Conservation (phyloP, 2,888 invertebrate genomes). For the Belgica antarctica region DNA sequence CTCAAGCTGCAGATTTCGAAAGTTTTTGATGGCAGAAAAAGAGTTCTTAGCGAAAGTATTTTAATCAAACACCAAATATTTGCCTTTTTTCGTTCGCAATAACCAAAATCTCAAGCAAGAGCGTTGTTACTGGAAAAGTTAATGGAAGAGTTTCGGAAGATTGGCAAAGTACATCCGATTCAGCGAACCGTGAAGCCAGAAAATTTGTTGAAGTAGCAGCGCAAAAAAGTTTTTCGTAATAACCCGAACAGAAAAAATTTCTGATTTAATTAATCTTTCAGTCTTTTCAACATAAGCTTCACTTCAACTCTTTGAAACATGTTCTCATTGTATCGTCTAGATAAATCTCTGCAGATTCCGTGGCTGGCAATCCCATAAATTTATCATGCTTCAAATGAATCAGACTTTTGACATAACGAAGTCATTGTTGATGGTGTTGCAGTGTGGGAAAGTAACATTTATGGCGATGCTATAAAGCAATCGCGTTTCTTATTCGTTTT, state of each 20-base stretch:
- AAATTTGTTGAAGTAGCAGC: background rate
- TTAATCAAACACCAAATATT: slow-evolving; percentile 2
- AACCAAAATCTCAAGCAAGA: background rate
- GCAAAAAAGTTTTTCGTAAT: no score
- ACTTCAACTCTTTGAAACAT: no score
- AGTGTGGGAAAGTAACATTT: background rate
- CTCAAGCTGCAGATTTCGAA: slow-evolving; percentile 1
- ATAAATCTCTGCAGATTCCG: background rate
- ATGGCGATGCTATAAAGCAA: background rate
- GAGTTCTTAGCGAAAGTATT: background rate
- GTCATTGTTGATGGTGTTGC: background rate
- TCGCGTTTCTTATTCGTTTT: background rate
- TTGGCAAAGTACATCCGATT: background rate
- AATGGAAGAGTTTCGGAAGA: background rate
- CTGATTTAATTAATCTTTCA: slow-evolving; percentile 4
- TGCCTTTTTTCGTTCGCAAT: background rate
- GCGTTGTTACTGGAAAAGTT: background rate
- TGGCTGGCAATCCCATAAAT: background rate
- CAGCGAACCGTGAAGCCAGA: slow-evolving; percentile 5
- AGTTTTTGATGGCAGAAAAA: background rate
- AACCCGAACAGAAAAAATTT: no score
- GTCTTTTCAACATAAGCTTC: background rate
- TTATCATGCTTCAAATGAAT: slow-evolving; percentile 11
- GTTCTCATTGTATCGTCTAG: background rate
- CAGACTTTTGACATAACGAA: background rate